These are phyloP conservation scores for Peromyscus attwateri DNA, from an alignment of 2,797 vertebrate genomes.

Conservation along the genomic window DNA sequence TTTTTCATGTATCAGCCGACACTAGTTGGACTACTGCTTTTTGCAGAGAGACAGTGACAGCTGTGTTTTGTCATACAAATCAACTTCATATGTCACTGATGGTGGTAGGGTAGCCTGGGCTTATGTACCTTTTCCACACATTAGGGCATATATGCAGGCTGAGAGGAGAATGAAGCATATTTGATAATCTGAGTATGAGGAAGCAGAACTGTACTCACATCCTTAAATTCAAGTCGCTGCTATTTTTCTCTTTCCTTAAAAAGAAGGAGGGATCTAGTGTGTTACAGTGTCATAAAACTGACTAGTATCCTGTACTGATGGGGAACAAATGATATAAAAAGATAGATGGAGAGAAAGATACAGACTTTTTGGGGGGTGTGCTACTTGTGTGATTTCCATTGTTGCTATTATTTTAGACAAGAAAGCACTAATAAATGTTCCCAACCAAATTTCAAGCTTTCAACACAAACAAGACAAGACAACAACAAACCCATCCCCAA, in stretches of 20 bases:
- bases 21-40: conserved; percentile 67
- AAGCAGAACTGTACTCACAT: conserved; percentile 87
- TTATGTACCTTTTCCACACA: conserved; percentile 65
- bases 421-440: conserved; percentile 10
- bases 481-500: background rate
- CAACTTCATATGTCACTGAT: conserved; percentile 60
- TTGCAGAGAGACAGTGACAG: conserved; percentile 64
- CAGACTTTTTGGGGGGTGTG: conserved; percentile 74
- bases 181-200: conserved; percentile 85
- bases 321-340: conserved; percentile 77
- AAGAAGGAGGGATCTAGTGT: background rate
- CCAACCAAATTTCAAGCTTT: conserved; percentile 81
- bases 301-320: conserved; percentile 81
- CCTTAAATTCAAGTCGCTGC: conserved; percentile 85
- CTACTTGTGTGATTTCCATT: conserved; percentile 46
- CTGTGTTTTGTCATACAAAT: conserved; percentile 72
- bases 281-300: conserved; percentile 84
- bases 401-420: background rate
- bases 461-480: conserved; percentile 18
- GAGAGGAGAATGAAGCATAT: conserved; percentile 78
- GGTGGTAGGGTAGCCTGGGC: conserved; percentile 29
- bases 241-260: conserved; percentile 81
- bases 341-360: conserved; percentile 60
- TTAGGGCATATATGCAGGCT: conserved; percentile 67
- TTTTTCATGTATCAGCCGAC: conserved; percentile 75